Conservation (phyloP, 1,140 invertebrate species). For the Reticulitermes speratus region DNA sequence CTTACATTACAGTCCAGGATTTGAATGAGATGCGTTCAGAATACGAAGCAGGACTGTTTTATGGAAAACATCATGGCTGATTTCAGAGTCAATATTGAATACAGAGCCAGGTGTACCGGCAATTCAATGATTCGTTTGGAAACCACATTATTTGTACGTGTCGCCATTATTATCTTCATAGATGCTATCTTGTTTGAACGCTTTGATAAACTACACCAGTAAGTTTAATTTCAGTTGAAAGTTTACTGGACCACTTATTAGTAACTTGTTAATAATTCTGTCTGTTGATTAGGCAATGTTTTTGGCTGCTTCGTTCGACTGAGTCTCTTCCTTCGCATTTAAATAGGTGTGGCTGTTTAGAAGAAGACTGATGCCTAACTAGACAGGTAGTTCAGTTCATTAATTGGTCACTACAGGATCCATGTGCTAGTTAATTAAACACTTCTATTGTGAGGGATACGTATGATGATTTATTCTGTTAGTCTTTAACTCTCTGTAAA, state of each 20-base stretch:
- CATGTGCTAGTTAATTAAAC: not conserved
- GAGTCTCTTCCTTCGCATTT: not conserved
- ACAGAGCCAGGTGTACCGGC: too few species aligned
- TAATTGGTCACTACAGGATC: not conserved
- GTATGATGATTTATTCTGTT: not conserved
- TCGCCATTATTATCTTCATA: too few species aligned
- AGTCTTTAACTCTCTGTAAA: not conserved
- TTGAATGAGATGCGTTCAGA: too few species aligned
- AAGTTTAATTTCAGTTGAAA: not conserved
- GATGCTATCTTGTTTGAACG: not conserved
- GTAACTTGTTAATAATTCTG: too few species aligned
- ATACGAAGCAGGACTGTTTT: too few species aligned
- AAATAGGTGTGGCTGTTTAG: not conserved
- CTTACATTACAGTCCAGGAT: too few species aligned
- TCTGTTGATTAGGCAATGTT: too few species aligned
- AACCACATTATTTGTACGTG: too few species aligned
- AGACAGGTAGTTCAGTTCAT: not conserved
- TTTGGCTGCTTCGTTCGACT: too few species aligned
- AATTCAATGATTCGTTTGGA: too few species aligned
- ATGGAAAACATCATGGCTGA: too few species aligned
- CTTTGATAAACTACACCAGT: not conserved
- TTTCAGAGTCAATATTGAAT: too few species aligned
- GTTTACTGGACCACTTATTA: not conserved
- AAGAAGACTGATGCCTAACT: not conserved
- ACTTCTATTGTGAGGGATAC: not conserved